Evolutionary conservation across 1,140 invertebrate genomes (phyloP).

Genomic region (Ceratina australensis): DNA sequence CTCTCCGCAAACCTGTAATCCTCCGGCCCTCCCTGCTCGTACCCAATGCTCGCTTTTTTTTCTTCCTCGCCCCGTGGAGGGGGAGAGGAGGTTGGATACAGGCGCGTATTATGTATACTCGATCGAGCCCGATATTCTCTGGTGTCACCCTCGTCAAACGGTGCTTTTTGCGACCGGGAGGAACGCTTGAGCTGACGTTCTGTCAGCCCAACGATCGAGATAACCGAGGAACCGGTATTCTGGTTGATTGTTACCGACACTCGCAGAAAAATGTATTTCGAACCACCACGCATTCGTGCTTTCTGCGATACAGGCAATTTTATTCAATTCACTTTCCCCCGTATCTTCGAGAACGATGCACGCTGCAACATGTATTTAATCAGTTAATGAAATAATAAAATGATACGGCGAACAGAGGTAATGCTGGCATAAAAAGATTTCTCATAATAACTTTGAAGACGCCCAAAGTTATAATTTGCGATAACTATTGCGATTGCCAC

Average conservation of each 20-base stretch:
- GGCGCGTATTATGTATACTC: slow-evolving; percentile 53
- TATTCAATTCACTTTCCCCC: too few relatives aligned
- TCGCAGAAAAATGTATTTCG: slow-evolving; percentile 1
- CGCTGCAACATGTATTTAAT: too few relatives aligned
- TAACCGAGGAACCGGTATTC: slow-evolving; percentile 38
- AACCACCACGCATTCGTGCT: too few relatives aligned
- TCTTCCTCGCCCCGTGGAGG: slow-evolving; percentile 14
- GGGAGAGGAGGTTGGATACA: slow-evolving; percentile 19
- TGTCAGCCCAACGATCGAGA: slow-evolving; percentile 65
- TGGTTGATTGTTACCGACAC: slow-evolving; percentile 5
- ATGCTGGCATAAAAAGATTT: too few relatives aligned
- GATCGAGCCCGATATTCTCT: slow-evolving; percentile 59
- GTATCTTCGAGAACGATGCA: too few relatives aligned
- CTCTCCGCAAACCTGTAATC: slow-evolving; percentile 79
- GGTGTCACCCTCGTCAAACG: slow-evolving; percentile 64
- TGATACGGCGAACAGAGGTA: too few relatives aligned
- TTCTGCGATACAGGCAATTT: too few relatives aligned
- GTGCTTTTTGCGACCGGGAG: slow-evolving; percentile 63
- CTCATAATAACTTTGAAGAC: too few relatives aligned
- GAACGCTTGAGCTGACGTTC: slow-evolving; percentile 66
- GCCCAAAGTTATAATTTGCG: too few relatives aligned
- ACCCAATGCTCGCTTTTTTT: slow-evolving; percentile 25
- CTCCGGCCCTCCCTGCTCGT: slow-evolving; percentile 56
- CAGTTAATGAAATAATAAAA: too few relatives aligned
- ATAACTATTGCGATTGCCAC: too few relatives aligned